Base-by-base conservation (phyloP, 2,888 invertebrate species). In the Aricia artaxerxes region DNA sequence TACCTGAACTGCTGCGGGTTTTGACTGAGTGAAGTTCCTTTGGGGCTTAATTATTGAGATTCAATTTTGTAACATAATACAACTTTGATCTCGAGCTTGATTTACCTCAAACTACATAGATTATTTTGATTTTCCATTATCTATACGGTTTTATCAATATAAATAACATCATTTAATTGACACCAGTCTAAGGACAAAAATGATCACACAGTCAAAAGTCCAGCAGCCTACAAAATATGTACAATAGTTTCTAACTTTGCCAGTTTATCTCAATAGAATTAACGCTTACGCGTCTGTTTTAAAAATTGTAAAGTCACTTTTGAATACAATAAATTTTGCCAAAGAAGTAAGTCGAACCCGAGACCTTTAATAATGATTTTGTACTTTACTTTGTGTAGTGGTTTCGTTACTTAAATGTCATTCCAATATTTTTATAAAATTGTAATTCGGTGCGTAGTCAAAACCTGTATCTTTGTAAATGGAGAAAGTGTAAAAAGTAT, bases 231-330 rank as follows among this genome's bases (percentile, higher is more conserved):
- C 85, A 86, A 85, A 83, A 57, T 57, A 57, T 82, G 87, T 90
- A 92, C 87, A 87, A 90, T 91, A 90, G 89, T 88, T 84, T 84
- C 85, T 76, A 88, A 89, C 84, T 89, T 91, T 91, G 89, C 91
- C 91, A 92, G 86, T 90, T 90, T 88, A 87, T 90, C 88, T 92
- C 90, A 92, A 92, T 93, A 93, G 91, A 85, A 86, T 90, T 90
- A 87, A 86, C 84, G 91, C 92, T 92, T 90, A 84, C 82, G 90
- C 82, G 90, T 90, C 89, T 90, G 88, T 92, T 90, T 90, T 84
- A 84, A 87, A 87, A 91, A 94, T 93, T 94, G 93, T 92, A 92
- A 94, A 93, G 91, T 89, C 93, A 93, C 93, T 92, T 94, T 94
- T 93, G 92, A 93, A 92, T 91, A 89, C 85, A 82, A 81, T 76